Base-by-base conservation (phyloP, 2,797 vertebrate species). In the Myotis findleyi region DNA sequence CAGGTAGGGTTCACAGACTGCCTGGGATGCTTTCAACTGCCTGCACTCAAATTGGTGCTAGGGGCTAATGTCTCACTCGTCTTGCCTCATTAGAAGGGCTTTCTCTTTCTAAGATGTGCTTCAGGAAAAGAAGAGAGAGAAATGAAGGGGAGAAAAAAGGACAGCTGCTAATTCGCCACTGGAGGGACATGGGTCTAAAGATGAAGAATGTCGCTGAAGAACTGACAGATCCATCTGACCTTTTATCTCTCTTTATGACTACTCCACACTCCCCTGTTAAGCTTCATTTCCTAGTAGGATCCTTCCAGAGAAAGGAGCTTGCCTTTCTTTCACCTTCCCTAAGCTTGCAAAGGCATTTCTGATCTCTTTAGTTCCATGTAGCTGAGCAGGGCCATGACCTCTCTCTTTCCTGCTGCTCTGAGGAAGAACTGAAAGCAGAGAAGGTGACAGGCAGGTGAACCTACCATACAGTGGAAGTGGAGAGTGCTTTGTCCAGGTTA, bases 1-100 rank as follows among this genome's bases (percentile, higher is more conserved):
- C 64, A 97, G 91, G 84, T 84, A 97, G 90, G 41, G 4, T n/a
- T 96, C 90, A 44, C 55, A 80, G 83, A 72, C 76, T 96, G 77
- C 73, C 89, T 64, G 16, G 6, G 0, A 71, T 71, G n/a, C 93
- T 95, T 97, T 73, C 93, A 95, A 96, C 57, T 89, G 76, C 68
- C 84, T 17, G 11, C 73, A 62, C 95, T 97, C 92, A 97, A 97
- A 95, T 79, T 77, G 38, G 77, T 96, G 92, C 96, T 96, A 87
- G 95, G 83, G 93, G 87, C 84, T 71, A 81, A 95, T 30, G 89
- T 66, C 96, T 85, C 95, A 75, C 89, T 97, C 97, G 97, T 97
- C 96, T 95, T 90, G 93, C 79, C 96, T 96, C 36, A 6, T 98
- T 98, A 98, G 95, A 93, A 95, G 96, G 27, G 44, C 57, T 86